Base-by-base conservation (phyloP, 2,888 invertebrate genomes). In the Drosophila infuscata region DNA sequence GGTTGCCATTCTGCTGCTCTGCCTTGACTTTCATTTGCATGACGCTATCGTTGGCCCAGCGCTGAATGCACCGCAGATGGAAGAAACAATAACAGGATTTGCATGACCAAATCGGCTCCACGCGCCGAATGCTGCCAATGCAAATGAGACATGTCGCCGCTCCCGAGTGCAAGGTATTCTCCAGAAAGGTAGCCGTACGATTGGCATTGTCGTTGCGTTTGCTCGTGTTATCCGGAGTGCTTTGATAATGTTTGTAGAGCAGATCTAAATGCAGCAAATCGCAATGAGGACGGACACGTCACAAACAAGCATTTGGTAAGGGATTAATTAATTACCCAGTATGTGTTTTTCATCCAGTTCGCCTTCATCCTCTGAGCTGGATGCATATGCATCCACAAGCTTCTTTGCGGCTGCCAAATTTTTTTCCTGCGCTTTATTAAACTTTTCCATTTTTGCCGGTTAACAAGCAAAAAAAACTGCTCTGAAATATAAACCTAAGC, bases 31-130 rank as follows among this genome's bases (percentile, higher is more conserved):
- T 95, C 87, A 96, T 95, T 79, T 96, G 95, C 69, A 94, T 95
- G 60, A 98, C 95, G 82, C 97, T 97, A 91, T 99, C 98, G 85
- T 96, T 96, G 0, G 97, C 96, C 99, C 99, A 99, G 90, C 97
- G 96, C 92, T 97, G 97, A 76, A 98, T 97, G 91, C 99, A 99
- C 53, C 95, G 94, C 41, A 99, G 94, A 93, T 99, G 99, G 90
- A 98, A 96, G 90, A 96, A 96, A 54, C 96, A 96, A 91, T 94
- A 97, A 91, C 99, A 99, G 69, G 95, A 95, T 9, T 93, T 93
- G 91, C 99, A 99, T 49, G 95, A 96, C 99, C 99, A 99, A 74
- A 98, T 96, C 51, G 96, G 93, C 90, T 98, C 96, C 62, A 94
- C 94, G 81, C 97, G 95, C 92, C 96, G 97, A 17, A 98, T 95